phyloP scores from a whole-genome alignment of 2,888 invertebrate species.

The Exocentrus adspersus region DNA sequence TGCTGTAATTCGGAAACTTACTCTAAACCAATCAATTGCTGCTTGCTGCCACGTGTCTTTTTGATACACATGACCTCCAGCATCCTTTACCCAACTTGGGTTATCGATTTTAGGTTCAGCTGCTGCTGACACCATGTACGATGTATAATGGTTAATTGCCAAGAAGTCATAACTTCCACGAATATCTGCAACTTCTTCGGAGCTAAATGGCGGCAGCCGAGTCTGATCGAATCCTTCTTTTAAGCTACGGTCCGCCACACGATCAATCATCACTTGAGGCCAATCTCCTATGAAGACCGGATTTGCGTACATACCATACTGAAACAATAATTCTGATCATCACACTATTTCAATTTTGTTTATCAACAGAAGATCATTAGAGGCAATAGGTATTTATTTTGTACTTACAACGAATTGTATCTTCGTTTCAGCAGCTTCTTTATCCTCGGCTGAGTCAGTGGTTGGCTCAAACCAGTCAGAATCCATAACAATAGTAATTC shows the following conservation, averaged over 20 bases:
- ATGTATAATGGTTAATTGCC: slow-evolving; percentile 80
- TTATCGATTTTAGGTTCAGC: slow-evolving; percentile 21
- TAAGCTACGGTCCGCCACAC: slow-evolving; percentile 68
- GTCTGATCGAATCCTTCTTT: slow-evolving; percentile 70
- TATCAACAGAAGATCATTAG: too few species aligned
- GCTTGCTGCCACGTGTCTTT: slow-evolving; percentile 59
- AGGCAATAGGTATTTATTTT: too few species aligned
- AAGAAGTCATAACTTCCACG: too few species aligned
- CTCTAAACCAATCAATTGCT: slow-evolving; percentile 49
- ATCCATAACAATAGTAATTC: too few species aligned
- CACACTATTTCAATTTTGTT: too few species aligned
- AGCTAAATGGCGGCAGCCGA: slow-evolving; percentile 71
- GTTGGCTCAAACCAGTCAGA: too few species aligned
- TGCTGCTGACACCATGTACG: slow-evolving; percentile 62
- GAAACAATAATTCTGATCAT: slow-evolving; percentile 5
- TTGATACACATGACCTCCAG: slow-evolving; percentile 60
- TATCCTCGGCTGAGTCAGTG: too few species aligned
- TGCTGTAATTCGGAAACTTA: too few species aligned
- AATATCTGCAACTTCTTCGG: too few species aligned
- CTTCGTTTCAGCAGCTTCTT: too few species aligned
- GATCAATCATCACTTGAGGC: slow-evolving; percentile 71
- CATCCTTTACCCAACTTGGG: slow-evolving; percentile 52
- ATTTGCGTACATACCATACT: slow-evolving; percentile 57
- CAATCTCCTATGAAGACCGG: slow-evolving; percentile 77
- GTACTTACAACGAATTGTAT: too few species aligned